Base-by-base conservation (phyloP, 2,888 invertebrate genomes). In the Caenorhabditis plicata region DNA sequence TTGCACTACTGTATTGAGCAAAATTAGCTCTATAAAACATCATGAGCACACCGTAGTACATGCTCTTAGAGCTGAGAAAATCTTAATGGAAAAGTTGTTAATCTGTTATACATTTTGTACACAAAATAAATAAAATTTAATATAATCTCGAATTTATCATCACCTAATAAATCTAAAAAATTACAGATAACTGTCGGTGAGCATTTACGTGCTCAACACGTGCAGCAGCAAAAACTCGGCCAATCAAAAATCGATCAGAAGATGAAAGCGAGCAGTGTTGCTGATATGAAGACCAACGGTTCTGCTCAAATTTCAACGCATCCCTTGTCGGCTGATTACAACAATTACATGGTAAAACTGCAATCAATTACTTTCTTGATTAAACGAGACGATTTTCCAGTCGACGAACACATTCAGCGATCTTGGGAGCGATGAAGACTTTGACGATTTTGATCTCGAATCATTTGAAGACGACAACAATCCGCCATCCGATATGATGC, bases 161-260 rank as follows among this genome's bases (percentile, higher is more conserved):
- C 33, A 8, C 5, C 17, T 33, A 15, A n/a, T 15, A 19, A 26
- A 17, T 26, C 19, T 4, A n/a, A 19, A n/a, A 33, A 43, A 31
- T 33, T 43, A 26, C 41, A 48, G 32, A 49, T 70, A 13, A 63
- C 70, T 3, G 70, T 70, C 3, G 70, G 70, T 8, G 70, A 70
- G 33, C 67, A 68, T 49, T 65, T 68, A 5, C 47, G 57, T 23
- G 66, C 68, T 4, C 55, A 66, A 25, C 67, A 68, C 19, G 38
- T 46, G 9, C 47, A 61, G 20, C 47, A 53, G 8, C 44, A 32
- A n/a, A 38, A 15, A 27, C 11, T 26, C n/a, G n/a, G 31, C 17
- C 8, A n/a, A 20, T 19, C 43, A 19, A 41, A 29, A 40, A 3
- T 22, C 42, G 4, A 17, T 26, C 25, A 41, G 4, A 25, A n/a